phyloP scores from a whole-genome alignment of 2,797 vertebrate genomes.

The Crenichthys baileyi region DNA sequence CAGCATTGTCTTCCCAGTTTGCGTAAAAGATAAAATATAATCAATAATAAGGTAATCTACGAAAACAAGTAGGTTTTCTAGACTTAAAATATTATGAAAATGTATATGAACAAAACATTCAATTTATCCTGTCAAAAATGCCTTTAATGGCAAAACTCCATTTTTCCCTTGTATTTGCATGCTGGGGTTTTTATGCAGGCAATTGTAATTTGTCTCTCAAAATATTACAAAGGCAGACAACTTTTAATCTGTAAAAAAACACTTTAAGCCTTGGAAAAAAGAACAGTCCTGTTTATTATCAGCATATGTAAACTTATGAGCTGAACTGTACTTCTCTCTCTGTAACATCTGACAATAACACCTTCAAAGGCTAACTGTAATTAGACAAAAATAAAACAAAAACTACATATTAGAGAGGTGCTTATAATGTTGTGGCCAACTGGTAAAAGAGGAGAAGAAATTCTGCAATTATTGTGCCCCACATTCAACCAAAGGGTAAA shows the following conservation, averaged over 20 bases:
- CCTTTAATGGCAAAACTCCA: too few species aligned
- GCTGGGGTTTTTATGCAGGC: too few species aligned
- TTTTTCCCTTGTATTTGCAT: too few species aligned
- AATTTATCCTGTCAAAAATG: too few species aligned
- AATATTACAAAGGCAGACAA: too few species aligned
- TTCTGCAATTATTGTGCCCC: too few species aligned
- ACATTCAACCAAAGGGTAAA: neutral
- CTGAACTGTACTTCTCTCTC: neutral
- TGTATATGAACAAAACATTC: too few species aligned
- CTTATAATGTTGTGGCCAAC: neutral
- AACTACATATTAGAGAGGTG: neutral
- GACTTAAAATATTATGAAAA: too few species aligned
- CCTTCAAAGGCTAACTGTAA: neutral
- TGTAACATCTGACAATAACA: neutral
- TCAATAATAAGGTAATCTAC: neutral
- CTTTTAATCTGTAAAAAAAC: too few species aligned
- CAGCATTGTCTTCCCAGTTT: constrained; percentile 2
- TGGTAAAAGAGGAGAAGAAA: neutral
- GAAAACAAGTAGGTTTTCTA: too few species aligned
- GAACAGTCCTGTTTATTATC: neutral
- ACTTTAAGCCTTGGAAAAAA: neutral
- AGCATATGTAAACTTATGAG: neutral
- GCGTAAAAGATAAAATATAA: neutral
- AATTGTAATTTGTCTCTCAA: too few species aligned
- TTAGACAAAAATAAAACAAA: neutral